Conservation (phyloP, 2,797 vertebrate species). For the Hippopotamyrus pictus region DNA sequence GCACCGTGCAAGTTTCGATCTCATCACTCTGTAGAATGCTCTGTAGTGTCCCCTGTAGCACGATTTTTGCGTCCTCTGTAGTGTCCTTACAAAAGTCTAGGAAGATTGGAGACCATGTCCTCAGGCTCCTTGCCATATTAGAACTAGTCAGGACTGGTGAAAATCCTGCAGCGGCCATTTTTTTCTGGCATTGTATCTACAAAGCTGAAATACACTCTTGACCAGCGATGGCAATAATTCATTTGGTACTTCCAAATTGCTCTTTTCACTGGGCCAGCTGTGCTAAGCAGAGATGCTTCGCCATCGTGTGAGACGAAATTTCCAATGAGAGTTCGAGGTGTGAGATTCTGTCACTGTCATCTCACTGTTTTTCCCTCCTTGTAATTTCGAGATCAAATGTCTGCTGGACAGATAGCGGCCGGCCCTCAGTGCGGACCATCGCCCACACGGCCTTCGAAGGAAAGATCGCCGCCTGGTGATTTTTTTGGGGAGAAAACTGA, state of each 20-base stretch:
- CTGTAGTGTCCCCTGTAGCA: not conserved
- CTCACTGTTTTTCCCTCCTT: not conserved
- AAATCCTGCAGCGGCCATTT: not conserved
- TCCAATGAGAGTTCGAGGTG: not conserved
- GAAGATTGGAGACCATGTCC: not conserved
- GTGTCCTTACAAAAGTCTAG: not conserved
- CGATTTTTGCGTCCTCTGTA: not conserved
- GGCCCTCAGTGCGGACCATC: too few species aligned
- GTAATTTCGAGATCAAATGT: not conserved
- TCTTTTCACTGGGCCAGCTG: not conserved
- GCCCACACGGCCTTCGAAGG: not conserved
- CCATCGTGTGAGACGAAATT: not conserved
- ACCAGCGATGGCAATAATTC: not conserved
- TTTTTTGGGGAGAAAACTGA: not conserved
- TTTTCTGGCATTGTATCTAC: not conserved
- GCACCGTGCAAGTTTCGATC: slow-evolving; percentile 32
- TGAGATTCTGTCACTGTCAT: not conserved
- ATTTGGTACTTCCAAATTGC: not conserved
- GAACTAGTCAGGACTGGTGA: not conserved
- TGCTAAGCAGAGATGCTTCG: not conserved
- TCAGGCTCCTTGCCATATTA: not conserved
- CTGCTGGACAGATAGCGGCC: not conserved
- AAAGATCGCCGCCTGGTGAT: not conserved
- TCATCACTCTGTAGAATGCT: not conserved
- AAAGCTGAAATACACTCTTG: not conserved